A percentile compares a stretch with the other conserved stretches of the same genome.
Conservation (phyloP, 2,888 invertebrate species). For the Idaea aversata region DNA sequence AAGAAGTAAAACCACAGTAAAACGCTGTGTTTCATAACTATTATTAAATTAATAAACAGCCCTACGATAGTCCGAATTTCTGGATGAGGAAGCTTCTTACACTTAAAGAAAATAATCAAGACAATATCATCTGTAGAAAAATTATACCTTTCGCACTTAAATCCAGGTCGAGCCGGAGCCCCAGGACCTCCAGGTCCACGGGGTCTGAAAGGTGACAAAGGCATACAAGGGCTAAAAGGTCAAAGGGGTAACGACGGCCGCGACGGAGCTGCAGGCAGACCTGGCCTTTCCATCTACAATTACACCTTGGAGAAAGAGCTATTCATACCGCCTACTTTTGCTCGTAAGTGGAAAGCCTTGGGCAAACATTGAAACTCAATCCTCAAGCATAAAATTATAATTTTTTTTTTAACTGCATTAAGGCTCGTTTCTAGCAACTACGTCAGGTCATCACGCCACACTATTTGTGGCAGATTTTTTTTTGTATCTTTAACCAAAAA, state of each 20-base stretch:
- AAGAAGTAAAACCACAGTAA: too few species aligned
- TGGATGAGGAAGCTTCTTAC: too few species aligned
- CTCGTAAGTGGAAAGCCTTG: slow-evolving; percentile 54
- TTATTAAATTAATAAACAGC: too few species aligned
- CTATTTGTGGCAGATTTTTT: too few species aligned
- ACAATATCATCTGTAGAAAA: not conserved
- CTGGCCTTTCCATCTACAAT: slow-evolving; percentile 90
- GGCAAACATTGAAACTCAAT: not conserved
- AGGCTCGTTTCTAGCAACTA: too few species aligned
- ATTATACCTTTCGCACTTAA: not conserved
- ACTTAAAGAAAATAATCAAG: too few species aligned
- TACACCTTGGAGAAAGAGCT: slow-evolving; percentile 85
- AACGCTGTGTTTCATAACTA: too few species aligned
- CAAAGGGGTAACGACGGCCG: slow-evolving; percentile 86
- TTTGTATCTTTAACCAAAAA: too few species aligned
- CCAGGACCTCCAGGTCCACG: slow-evolving; percentile 85
- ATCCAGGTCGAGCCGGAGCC: slow-evolving; percentile 82
- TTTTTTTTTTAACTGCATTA: not conserved
- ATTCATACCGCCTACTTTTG: slow-evolving; percentile 92
- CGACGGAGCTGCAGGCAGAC: slow-evolving; percentile 88
- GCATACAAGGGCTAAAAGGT: slow-evolving; percentile 85
- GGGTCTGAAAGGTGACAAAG: slow-evolving; percentile 86
- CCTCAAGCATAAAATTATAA: too few species aligned
- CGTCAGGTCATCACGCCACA: too few species aligned
- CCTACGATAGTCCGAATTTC: too few species aligned